Base-by-base conservation (phyloP, 2,888 invertebrate genomes). In the Darwinula stevensoni region DNA sequence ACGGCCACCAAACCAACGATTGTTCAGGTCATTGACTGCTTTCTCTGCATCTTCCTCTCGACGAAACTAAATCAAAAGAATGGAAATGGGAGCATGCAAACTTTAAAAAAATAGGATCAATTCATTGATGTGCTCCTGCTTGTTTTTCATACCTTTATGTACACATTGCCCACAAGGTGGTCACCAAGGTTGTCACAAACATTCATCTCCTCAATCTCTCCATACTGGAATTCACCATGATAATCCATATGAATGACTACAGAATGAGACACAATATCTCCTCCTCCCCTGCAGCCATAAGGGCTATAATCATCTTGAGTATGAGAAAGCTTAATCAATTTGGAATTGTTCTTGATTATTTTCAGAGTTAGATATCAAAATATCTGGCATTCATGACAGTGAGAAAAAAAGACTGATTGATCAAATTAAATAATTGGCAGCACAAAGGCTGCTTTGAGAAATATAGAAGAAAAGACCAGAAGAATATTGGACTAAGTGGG, bases 181-280 rank as follows among this genome's bases (percentile, higher is more conserved):
- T 94, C 91, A 3, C 91, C 91, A 37, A 97, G 65, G 54, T 99
- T 99, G 54, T 97, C 97, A 55, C 97, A 99, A 2, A 99, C 91
- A 57, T 97, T 97, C 88, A 97, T 94, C 55, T 99, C 97, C 53
- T 99, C 97, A 45, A 97, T 94, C 56, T 94, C 91, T 0, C 97
- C 97, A 55, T 97, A 97, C 58, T 61, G 46, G 30, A 34, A 31
- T 13, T 33, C 14, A 17, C 13, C 11, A 31, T n/a, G 32, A 34
- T 31, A 32, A n/a, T n/a, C n/a, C 3, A 27, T 14, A n/a, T n/a
- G n/a, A n/a, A n/a, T n/a, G n/a, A n/a, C n/a, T n/a, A n/a, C n/a
- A n/a, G n/a, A 30, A n/a, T n/a, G n/a, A 16, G n/a, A 31, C 11
- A 37, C 11, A 11, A n/a, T 30, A 36, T 9, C n/a, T 13, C 13